Conservation (phyloP, 1,140 invertebrate genomes). For the Lepidurus apus region DNA sequence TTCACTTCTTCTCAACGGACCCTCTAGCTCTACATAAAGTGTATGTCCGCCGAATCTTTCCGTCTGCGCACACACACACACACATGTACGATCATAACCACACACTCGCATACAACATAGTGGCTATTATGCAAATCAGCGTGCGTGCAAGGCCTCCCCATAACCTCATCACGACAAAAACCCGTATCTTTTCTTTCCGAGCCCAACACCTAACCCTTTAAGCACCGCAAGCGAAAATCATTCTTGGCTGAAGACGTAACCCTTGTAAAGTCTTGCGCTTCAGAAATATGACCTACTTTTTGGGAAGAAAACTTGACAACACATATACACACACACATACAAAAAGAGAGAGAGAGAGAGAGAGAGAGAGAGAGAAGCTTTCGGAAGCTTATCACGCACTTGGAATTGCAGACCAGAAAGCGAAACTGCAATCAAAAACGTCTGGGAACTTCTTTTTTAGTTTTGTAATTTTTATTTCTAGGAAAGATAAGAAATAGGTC, state of each 20-base stretch:
- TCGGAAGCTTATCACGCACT: conserved; percentile 1
- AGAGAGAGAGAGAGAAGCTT: neutral
- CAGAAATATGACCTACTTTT: conserved; percentile 4
- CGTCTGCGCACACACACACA: neutral
- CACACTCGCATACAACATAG: neutral
- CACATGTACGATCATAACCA: neutral
- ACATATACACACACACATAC: neutral
- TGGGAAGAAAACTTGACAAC: neutral
- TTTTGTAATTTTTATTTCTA: neutral
- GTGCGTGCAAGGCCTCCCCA: conserved; percentile 9
- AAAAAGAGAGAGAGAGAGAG: too few relatives aligned
- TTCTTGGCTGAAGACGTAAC: neutral
- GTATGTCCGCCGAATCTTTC: neutral
- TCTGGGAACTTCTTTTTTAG: neutral
- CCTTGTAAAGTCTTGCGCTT: neutral
- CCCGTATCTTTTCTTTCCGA: neutral
- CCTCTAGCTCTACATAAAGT: neutral
- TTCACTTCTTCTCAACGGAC: neutral
- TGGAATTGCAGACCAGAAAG: conserved; percentile 14
- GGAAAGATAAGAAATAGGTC: neutral
- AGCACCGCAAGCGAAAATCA: too few relatives aligned
- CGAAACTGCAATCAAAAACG: neutral
- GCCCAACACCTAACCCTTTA: neutral
- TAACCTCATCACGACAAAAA: neutral
- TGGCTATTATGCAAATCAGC: conserved; percentile 2